phyloP scores from a whole-genome alignment of 2,888 invertebrate species.

The Nephrotoma appendiculata region DNA sequence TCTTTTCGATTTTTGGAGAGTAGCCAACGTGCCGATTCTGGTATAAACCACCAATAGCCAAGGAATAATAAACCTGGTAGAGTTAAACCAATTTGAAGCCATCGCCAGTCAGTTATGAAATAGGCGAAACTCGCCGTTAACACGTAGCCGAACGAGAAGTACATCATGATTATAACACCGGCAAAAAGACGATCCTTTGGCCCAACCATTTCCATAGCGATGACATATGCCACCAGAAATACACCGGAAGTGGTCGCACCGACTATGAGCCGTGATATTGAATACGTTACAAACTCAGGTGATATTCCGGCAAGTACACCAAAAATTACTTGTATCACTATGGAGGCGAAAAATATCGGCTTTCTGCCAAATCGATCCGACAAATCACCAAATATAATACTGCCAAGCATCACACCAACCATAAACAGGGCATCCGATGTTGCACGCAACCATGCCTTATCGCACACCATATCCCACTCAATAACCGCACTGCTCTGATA shows the following conservation, averaged over 20 bases:
- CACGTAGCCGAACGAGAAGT: slow-evolving; percentile 59
- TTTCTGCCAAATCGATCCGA: slow-evolving; percentile 59
- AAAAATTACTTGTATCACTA: slow-evolving; percentile 52
- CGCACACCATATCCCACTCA: slow-evolving; percentile 57
- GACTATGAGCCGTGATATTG: slow-evolving; percentile 47
- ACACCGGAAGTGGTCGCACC: slow-evolving; percentile 64
- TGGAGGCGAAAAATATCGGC: slow-evolving; percentile 54
- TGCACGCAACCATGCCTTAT: slow-evolving; percentile 43
- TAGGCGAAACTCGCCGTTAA: slow-evolving; percentile 51
- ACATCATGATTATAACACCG: slow-evolving; percentile 57
- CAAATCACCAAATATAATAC: slow-evolving; percentile 54
- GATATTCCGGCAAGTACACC: slow-evolving; percentile 51
- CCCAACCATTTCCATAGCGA: slow-evolving; percentile 63
- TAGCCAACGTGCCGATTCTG: slow-evolving; percentile 61
- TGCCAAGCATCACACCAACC: slow-evolving; percentile 58
- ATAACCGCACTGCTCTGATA: slow-evolving; percentile 48
- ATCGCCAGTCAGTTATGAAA: slow-evolving; percentile 51
- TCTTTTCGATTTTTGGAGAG: slow-evolving; percentile 44
- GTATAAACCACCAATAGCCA: slow-evolving; percentile 59
- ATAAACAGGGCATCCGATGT: slow-evolving; percentile 53
- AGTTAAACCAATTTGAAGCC: slow-evolving; percentile 52
- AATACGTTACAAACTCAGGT: slow-evolving; percentile 52
- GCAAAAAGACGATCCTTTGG: slow-evolving; percentile 50
- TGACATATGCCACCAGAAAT: slow-evolving; percentile 63
- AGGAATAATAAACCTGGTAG: slow-evolving; percentile 52